These are phyloP conservation scores for Scopus umbretta DNA, from an alignment of 2,113 vertebrate genomes.

Conservation along the genomic window DNA sequence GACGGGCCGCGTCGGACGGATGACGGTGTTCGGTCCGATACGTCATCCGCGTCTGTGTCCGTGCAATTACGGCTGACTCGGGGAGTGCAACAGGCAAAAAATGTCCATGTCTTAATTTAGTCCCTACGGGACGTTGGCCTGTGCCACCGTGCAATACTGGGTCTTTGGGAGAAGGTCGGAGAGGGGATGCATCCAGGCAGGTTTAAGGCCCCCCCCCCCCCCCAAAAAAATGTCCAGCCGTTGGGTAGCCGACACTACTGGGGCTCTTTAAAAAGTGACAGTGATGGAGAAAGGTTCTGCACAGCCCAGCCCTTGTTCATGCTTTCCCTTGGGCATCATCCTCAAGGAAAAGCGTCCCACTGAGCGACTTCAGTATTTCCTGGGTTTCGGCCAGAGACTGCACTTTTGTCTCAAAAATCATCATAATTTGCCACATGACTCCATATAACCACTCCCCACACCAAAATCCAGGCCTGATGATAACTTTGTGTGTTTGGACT, in stretches of 20 bases:
- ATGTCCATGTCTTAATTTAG: background rate
- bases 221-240: background rate
- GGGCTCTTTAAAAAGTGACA: background rate
- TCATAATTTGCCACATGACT: background rate
- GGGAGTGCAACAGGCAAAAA: background rate
- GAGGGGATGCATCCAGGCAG: background rate
- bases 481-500: background rate
- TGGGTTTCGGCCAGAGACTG: background rate
- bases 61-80: accelerated
- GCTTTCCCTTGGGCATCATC: background rate
- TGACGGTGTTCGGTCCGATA: accelerated
- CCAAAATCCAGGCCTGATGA: background rate
- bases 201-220: background rate
- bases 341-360: background rate
- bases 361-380: background rate
- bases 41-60: accelerated
- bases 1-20: accelerated
- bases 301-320: background rate
- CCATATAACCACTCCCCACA: background rate
- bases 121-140: accelerated
- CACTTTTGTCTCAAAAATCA: background rate
- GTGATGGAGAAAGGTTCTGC: background rate
- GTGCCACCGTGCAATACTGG: background rate
- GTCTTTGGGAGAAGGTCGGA: background rate
- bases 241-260: background rate